Evolutionary conservation across 2,888 invertebrate species (phyloP), one percentile per base, ranked within the genome.

Genomic region (Perizoma flavofasciatum): DNA sequence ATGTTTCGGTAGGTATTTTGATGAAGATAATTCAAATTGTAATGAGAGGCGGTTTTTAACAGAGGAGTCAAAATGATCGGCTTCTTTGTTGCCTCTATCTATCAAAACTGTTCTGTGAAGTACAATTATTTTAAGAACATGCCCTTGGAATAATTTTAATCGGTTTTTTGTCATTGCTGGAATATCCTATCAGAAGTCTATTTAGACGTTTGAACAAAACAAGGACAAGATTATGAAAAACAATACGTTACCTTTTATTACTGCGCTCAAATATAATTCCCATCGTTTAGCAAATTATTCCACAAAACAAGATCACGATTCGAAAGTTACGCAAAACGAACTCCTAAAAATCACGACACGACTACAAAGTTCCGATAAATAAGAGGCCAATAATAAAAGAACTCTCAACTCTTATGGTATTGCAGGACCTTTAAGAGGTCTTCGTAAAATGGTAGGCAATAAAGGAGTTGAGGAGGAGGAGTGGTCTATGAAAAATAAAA

Each of bases 271-370:
- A 72, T 75, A 71, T 74, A 73, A 72, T 72, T 77, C 73, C 71
- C 70, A 71, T 62, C 68, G 65, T 68, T 73, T 61, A 68, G 64
- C 66, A 64, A 68, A 67, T 66, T 66, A 67, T 65, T 60, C 46
- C 32, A 55, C 59, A 61, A 61, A 70, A 64, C 55, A 61, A 70
- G 67, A 77, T 78, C 80, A 80, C 81, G 80, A 79, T 55, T 67
- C 45, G 70, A 68, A 75, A 70, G 63, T 70, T 66, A 61, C 63
- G 72, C 68, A 69, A 67, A 68, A 50, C 43, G 46, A 60, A 55
- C 62, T 62, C 59, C 68, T 69, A 73, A 78, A 78, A 77, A 79
- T 79, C 79, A 81, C 75, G 78, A 78, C 79, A 77, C 72, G 71
- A 74, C 73, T 76, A 68, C 73, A 69, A 71, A 72, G 53, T 49